A percentile compares a stretch with the other conserved stretches of the same genome.
Conservation (phyloP, 1,140 invertebrate genomes). For the Drosophila kurseongensis region DNA sequence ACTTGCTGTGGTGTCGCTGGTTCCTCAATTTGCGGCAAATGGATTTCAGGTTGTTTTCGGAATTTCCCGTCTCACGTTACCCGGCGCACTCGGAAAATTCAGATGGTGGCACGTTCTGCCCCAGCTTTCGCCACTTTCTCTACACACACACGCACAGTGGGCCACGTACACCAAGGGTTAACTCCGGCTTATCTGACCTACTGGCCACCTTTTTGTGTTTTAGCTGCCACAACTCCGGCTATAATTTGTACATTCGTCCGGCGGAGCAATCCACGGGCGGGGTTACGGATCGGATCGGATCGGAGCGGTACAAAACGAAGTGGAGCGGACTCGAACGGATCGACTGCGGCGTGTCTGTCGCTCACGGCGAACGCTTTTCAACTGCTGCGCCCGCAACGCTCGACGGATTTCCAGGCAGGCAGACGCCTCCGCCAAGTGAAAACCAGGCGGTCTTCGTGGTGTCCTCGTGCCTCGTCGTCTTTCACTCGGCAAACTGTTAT, state of each 20-base stretch:
- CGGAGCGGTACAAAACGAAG: conserved; percentile 1
- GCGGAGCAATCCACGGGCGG: conserved; percentile 25
- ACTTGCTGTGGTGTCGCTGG: conserved; percentile 58
- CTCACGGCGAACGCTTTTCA: conserved; percentile 66
- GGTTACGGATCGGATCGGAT: conserved; percentile 7
- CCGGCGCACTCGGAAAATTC: conserved; percentile 41
- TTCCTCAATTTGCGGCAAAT: conserved; percentile 55
- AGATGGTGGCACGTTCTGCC: conserved; percentile 32
- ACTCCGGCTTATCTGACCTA: background rate
- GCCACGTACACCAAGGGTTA: background rate
- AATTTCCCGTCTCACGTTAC: conserved; percentile 30
- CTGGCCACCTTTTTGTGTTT: conserved; percentile 2
- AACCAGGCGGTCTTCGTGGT: conserved; percentile 4
- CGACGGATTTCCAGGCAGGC: conserved; percentile 65
- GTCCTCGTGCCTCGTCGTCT: conserved; percentile 17
- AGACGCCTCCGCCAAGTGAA: conserved; percentile 14
- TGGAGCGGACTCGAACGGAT: conserved; percentile 19
- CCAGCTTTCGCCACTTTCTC: conserved; percentile 17
- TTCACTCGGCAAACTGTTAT: conserved; percentile 51
- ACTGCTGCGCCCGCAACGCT: conserved; percentile 73
- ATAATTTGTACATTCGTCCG: conserved; percentile 7
- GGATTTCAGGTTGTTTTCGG: conserved; percentile 49
- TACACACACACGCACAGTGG: background rate
- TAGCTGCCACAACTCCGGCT: background rate
- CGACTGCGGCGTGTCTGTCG: conserved; percentile 66